Conservation (phyloP, 2,113 vertebrate species). For the Epinephelus lanceolatus region DNA sequence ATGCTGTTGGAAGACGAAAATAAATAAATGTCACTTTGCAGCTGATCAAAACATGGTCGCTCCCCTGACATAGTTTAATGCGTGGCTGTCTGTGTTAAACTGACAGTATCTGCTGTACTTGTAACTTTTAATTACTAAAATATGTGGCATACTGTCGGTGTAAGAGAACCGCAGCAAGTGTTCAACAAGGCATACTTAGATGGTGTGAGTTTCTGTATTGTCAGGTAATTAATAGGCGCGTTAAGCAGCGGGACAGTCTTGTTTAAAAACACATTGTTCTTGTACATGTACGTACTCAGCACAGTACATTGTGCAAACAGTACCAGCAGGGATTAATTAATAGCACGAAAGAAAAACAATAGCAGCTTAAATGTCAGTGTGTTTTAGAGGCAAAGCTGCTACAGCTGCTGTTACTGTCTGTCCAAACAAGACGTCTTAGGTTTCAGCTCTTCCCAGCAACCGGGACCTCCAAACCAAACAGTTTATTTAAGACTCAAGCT, state of each 20-base stretch:
- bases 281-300: not conserved
- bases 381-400: slow-evolving; percentile 30
- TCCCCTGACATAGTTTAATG: not conserved
- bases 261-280: not conserved
- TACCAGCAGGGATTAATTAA: slow-evolving; percentile 11
- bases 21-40: not conserved
- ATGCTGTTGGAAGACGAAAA: not conserved
- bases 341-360: slow-evolving; percentile 16
- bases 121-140: not conserved
- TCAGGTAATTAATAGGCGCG: not conserved
- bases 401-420: slow-evolving; percentile 47
- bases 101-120: not conserved
- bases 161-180: not conserved
- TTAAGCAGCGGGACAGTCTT: not conserved
- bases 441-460: slow-evolving; percentile 57
- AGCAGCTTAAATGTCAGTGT: not conserved
- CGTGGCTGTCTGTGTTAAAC: too few species aligned
- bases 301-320: slow-evolving; percentile 1
- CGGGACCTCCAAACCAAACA: slow-evolving; percentile 67
- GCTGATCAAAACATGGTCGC: not conserved
- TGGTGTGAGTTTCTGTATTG: not conserved
- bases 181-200: not conserved
- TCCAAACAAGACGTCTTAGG: slow-evolving; percentile 58
- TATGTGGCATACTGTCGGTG: not conserved
- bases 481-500: slow-evolving; percentile 66